A percentile compares a stretch with the other conserved stretches of the same genome.
phyloP scores from a whole-genome alignment of 2,888 invertebrate species.

The Lasiommata megera region DNA sequence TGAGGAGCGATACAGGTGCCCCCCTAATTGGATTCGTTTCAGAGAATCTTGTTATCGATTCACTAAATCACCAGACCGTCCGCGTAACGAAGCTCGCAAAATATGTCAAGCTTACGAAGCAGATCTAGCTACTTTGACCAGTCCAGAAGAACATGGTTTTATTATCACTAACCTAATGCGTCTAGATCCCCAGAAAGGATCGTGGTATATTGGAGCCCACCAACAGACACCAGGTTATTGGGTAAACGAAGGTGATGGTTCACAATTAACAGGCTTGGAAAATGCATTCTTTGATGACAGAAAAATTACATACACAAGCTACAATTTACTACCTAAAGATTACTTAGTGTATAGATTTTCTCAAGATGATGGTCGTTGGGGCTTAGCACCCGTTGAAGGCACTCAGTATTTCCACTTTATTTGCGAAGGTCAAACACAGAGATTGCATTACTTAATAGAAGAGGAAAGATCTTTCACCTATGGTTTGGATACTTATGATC shows the following conservation, averaged over 20 bases:
- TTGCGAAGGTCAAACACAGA: conserved; percentile 91
- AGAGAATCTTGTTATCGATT: conserved; percentile 94
- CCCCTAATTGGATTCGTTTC: conserved; percentile 92
- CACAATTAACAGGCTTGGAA: conserved; percentile 88
- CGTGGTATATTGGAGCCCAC: conserved; percentile 92
- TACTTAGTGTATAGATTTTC: conserved; percentile 91
- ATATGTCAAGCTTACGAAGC: conserved; percentile 92
- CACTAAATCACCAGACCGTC: conserved; percentile 91
- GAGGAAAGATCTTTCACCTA: conserved; percentile 92
- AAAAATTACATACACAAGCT: conserved; percentile 58
- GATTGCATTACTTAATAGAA: conserved; percentile 85
- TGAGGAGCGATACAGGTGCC: conserved; percentile 83
- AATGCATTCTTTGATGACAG: conserved; percentile 89
- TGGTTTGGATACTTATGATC: conserved; percentile 91
- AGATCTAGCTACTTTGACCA: conserved; percentile 90
- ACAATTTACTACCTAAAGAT: conserved; percentile 83
- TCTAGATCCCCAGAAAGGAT: conserved; percentile 91
- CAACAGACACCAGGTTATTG: conserved; percentile 88
- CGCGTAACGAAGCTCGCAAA: conserved; percentile 89
- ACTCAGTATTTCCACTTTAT: conserved; percentile 90
- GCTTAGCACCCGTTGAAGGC: conserved; percentile 90
- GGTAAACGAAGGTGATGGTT: conserved; percentile 92
- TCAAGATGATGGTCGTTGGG: conserved; percentile 88
- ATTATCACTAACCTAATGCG: conserved; percentile 89
- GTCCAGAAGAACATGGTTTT: conserved; percentile 93